Conservation (phyloP, 2,113 vertebrate genomes). For the Gopherus evgoodei region DNA sequence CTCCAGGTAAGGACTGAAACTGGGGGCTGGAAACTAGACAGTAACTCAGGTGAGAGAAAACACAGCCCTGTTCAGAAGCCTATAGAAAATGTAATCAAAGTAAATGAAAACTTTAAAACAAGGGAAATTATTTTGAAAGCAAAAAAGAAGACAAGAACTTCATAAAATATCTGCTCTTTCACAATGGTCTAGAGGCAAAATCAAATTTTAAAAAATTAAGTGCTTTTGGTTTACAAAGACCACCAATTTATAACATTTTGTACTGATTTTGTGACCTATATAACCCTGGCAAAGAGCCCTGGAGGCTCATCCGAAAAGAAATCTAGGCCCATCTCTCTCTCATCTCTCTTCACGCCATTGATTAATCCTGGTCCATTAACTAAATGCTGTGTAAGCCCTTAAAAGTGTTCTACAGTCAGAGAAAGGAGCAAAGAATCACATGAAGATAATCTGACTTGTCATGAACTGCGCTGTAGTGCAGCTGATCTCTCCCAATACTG, state of each 20-base stretch:
- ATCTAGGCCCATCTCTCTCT: not conserved
- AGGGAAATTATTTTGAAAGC: not conserved
- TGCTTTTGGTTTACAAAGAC: not conserved
- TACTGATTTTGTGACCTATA: not conserved
- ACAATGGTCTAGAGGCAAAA: not conserved
- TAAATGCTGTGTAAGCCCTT: slow-evolving; percentile 5
- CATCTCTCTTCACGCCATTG: not conserved
- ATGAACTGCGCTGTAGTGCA: slow-evolving; percentile 36
- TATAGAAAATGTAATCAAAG: not conserved
- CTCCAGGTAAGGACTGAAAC: not conserved
- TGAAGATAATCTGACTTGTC: slow-evolving; percentile 60
- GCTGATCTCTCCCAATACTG: slow-evolving; percentile 64
- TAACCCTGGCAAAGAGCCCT: not conserved
- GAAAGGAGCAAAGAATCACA: slow-evolving; percentile 32
- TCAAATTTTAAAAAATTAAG: not conserved
- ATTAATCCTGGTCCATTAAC: not conserved
- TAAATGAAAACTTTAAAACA: not conserved
- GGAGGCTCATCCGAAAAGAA: not conserved
- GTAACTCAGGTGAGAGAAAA: not conserved
- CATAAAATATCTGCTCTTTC: not conserved
- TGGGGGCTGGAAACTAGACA: not conserved
- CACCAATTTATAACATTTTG: not conserved
- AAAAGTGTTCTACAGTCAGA: not conserved
- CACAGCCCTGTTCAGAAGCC: not conserved
- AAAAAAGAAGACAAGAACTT: not conserved